These are phyloP conservation scores for Coccyzus lansbergi DNA, from an alignment of 2,797 vertebrate genomes.

Conservation along the genomic window DNA sequence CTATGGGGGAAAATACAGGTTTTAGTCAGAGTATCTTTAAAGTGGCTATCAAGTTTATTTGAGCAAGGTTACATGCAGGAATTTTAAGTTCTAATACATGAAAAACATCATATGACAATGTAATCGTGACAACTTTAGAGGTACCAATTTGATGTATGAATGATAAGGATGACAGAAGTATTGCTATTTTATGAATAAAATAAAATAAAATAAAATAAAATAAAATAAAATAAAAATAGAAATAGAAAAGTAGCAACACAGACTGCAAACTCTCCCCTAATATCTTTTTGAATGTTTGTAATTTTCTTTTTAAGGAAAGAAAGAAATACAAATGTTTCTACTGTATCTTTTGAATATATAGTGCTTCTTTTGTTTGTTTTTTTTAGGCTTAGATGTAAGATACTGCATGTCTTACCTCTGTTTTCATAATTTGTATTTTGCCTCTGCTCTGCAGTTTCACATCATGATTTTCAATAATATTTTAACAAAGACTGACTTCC, in stretches of 20 bases:
- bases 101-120: background rate
- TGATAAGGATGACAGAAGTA: background rate
- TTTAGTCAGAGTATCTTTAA: background rate
- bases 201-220: background rate
- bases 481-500: background rate
- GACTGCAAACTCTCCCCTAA: background rate
- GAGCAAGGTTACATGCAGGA: background rate
- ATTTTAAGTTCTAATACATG: background rate
- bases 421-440: background rate
- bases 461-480: background rate
- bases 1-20: background rate
- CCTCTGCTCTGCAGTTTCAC: background rate
- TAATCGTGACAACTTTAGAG: background rate
- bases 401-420: background rate
- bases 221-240: background rate
- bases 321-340: background rate
- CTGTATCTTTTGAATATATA: background rate
- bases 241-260: background rate
- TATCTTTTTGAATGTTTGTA: background rate
- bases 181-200: background rate
- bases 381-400: background rate
- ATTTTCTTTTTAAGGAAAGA: background rate
- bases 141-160: background rate
- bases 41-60: background rate
- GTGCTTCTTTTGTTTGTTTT: background rate